phyloP scores from a whole-genome alignment of 2,888 invertebrate species.

The Cerastis rubricosa region DNA sequence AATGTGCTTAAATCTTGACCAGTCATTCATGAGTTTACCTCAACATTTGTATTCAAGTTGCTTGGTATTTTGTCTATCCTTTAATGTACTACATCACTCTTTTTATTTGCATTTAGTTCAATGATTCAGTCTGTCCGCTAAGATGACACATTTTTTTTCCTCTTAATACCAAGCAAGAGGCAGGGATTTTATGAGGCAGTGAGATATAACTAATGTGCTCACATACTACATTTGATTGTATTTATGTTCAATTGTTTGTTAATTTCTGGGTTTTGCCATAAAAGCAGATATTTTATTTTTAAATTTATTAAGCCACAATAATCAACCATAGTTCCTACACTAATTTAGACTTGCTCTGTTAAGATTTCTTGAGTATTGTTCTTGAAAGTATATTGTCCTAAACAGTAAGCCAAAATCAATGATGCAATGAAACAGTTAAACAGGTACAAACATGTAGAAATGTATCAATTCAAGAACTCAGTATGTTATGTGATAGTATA shows the following conservation, averaged over 20 bases:
- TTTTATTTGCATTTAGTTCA: conserved; percentile 13
- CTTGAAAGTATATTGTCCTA: not conserved
- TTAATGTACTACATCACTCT: conserved; percentile 7
- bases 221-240: not conserved
- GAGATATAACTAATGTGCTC: not conserved
- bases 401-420: conserved; percentile 1
- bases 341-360: not conserved
- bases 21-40: conserved; percentile 58
- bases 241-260: not conserved
- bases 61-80: conserved; percentile 19
- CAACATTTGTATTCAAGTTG: conserved; percentile 56
- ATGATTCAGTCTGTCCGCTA: not conserved
- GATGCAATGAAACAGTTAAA: conserved; percentile 5
- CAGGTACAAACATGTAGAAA: conserved; percentile 30
- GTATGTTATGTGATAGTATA: not conserved
- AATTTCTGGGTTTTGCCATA: not conserved
- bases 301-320: not conserved
- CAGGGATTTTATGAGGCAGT: not conserved
- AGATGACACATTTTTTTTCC: not conserved
- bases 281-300: not conserved
- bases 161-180: no score
- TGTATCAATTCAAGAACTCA: conserved; percentile 9
- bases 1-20: conserved; percentile 49
- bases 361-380: not conserved
- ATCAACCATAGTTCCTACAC: no score